A percentile compares a stretch with the other conserved stretches of the same genome.
These are phyloP conservation scores for Bergia puertoricense DNA, from an alignment of 92 coral and sea anemone species.

Conservation along the genomic window DNA sequence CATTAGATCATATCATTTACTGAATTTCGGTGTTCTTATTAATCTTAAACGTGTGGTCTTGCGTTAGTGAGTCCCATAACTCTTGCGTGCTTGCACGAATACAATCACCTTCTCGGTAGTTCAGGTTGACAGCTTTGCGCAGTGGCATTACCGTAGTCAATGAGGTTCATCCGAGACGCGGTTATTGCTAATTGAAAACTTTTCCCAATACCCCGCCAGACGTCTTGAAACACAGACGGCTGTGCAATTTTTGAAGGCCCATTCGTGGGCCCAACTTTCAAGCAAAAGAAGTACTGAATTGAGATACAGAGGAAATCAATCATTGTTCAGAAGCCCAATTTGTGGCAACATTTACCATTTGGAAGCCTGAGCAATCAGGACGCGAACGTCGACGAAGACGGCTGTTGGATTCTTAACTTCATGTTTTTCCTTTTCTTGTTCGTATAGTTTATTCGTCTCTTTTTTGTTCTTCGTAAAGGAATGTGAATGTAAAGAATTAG, in stretches of 20 bases:
- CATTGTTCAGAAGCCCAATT: no score
- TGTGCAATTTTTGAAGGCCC: conserved; percentile 80
- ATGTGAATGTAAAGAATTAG: no score
- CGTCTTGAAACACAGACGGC: conserved; percentile 82
- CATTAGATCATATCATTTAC: neutral
- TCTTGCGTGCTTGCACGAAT: neutral
- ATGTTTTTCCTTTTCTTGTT: no score
- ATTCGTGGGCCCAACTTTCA: conserved; percentile 4
- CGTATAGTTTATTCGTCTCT: no score
- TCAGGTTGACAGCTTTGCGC: conserved; percentile 61
- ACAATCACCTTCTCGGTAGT: neutral
- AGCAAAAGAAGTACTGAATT: no score
- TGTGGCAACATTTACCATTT: no score
- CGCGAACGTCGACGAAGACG: no score
- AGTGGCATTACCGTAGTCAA: conserved; percentile 86
- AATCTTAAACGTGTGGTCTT: neutral
- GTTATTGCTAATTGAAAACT: conserved; percentile 95
- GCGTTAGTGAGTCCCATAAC: neutral
- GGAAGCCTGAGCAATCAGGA: no score
- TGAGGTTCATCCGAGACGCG: conserved; percentile 87
- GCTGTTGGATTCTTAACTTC: no score
- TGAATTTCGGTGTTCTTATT: neutral
- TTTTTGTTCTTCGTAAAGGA: no score
- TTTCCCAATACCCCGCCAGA: conserved; percentile 93
- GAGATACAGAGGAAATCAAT: no score